Evolutionary conservation across 2,888 invertebrate genomes (phyloP).

Genomic region (Apamea anceps): DNA sequence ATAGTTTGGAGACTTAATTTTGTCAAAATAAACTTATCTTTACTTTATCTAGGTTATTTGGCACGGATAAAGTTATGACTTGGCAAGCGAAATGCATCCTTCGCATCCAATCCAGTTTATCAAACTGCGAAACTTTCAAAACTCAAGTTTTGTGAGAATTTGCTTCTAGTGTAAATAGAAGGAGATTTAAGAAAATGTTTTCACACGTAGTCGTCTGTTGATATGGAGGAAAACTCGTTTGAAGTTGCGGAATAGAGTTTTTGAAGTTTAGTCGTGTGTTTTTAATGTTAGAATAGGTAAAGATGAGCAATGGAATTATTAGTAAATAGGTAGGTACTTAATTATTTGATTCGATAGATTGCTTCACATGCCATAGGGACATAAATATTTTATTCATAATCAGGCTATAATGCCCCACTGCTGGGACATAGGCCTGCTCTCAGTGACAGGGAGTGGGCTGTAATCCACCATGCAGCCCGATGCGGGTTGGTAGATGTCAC

Average conservation of each 20-base stretch:
- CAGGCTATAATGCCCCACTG: too few species aligned
- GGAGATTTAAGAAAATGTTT: conserved; percentile 41
- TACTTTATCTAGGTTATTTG: conserved; percentile 44
- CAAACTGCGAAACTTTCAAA: conserved; percentile 46
- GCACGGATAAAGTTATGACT: conserved; percentile 35
- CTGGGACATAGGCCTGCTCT: too few species aligned
- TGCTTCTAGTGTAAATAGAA: conserved; percentile 40
- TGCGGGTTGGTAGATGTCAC: too few species aligned
- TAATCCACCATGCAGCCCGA: too few species aligned
- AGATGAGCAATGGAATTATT: too few species aligned
- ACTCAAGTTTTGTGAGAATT: conserved; percentile 43
- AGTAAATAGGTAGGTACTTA: too few species aligned
- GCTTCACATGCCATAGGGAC: too few species aligned
- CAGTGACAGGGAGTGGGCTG: too few species aligned
- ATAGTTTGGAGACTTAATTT: conserved; percentile 1
- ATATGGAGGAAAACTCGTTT: conserved; percentile 41
- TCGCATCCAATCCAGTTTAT: conserved; percentile 31
- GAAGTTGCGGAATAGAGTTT: conserved; percentile 30
- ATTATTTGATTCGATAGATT: too few species aligned
- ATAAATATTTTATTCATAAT: too few species aligned
- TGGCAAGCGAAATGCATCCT: conserved; percentile 16
- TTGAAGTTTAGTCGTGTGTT: background rate
- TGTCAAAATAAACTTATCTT: conserved; percentile 7
- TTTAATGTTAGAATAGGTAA: background rate
- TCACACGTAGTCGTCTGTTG: conserved; percentile 20